Evolutionary conservation across 2,113 vertebrate species (phyloP), one percentile per base, ranked within the genome.

Genomic region (Sinocyclocheilus rhinocerous): DNA sequence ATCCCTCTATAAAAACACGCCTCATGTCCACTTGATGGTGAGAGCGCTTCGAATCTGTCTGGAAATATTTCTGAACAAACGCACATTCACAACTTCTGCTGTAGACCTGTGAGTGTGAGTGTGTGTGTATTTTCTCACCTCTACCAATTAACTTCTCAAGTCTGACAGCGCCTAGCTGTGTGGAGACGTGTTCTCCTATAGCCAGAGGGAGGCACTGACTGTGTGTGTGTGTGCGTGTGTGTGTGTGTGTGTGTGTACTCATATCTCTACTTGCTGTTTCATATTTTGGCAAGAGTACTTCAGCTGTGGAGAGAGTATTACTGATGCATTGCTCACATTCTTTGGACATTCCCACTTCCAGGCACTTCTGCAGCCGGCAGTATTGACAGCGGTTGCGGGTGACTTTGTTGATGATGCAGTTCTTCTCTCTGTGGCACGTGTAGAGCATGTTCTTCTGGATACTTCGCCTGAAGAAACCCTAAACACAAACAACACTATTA

Each of bases 371-470:
- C 92, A 99, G 96, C 79, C 98, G 97, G 93, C 98, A 99, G 94
- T 97, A 99, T 95, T 99, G 98, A 95, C 98, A 99, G 85, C 98
- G 97, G 94, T 99, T 99, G 87, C 98, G 96, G 36, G 98, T 99
- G 93, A 99, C 98, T 96, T 99, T 99, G 96, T 99, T 99, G 95
- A 99, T 98, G 94, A 98, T 96, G 94, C 98, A 99, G 94, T 96
- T 98, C 95, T 98, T 99, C 93, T 99, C 98, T 48, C 98, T 95
- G 94, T 99, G 98, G 91, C 98, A 99, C 2, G 98, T 99, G 93
- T 99, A 99, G 91, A 99, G 97, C 98, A 99, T 99, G 95, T 99
- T 99, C 94, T 99, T 99, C 96, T 99, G 98, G 92, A 99, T 99
- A 92, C 98, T 99, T 89, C 97, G 95, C 86, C 97, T 95, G 93